Conservation (phyloP, 1,140 invertebrate species). For the Propsilocerus akamusi region DNA sequence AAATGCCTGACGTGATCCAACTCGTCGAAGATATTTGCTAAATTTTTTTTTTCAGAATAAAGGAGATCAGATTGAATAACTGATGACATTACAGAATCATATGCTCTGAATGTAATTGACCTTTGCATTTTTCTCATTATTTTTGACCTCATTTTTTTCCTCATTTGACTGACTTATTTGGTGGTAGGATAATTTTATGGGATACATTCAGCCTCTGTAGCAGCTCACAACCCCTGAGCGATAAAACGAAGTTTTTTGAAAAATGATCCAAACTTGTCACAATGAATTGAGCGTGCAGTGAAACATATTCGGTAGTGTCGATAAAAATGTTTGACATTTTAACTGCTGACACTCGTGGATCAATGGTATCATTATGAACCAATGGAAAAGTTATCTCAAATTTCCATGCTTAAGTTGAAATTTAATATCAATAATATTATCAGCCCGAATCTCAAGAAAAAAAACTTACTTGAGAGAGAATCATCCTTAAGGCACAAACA, state of each 20-base stretch:
- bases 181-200: not conserved
- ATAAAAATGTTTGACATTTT: constrained; percentile 1
- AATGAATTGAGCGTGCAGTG: not conserved
- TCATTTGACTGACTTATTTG: not conserved
- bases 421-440: not conserved
- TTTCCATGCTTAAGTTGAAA: not conserved
- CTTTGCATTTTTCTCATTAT: not conserved
- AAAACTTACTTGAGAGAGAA: not conserved
- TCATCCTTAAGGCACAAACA: not conserved
- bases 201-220: not conserved
- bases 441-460: not conserved
- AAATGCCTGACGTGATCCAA: too few species aligned
- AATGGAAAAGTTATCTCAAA: not conserved
- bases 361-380: not conserved
- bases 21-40: too few species aligned
- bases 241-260: not conserved
- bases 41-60: too few species aligned
- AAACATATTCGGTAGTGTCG: not conserved
- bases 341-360: not conserved
- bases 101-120: too few species aligned
- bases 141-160: not conserved
- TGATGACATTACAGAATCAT: too few species aligned
- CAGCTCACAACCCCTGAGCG: not conserved
- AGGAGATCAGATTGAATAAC: too few species aligned
- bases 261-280: not conserved